Percentiles rank a stretch among this genome's conserved stretches.
These are phyloP conservation scores for Hyphantria cunea DNA, from an alignment of 1,140 invertebrate genomes.

Conservation along the genomic window DNA sequence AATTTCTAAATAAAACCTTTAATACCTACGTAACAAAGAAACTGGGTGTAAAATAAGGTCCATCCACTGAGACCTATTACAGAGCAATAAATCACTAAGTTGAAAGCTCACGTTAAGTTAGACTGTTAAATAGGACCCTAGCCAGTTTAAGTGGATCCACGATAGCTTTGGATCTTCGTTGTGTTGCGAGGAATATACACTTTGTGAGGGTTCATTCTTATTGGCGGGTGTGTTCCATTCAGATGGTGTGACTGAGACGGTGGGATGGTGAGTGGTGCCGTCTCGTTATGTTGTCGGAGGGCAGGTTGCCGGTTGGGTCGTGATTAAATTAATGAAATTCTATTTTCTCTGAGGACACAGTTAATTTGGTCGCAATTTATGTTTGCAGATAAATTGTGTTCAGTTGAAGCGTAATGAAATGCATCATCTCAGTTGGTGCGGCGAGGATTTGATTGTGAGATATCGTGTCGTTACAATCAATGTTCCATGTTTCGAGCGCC, in stretches of 20 bases:
- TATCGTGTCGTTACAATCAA: too few relatives aligned
- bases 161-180: neutral
- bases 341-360: conserved; percentile 39
- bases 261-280: conserved; percentile 10
- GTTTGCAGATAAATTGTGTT: conserved; percentile 22
- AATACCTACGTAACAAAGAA: conserved; percentile 20
- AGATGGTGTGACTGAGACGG: neutral
- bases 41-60: conserved; percentile 12
- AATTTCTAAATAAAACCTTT: conserved; percentile 26
- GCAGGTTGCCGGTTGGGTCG: conserved; percentile 29
- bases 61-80: conserved; percentile 16
- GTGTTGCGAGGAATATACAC: neutral
- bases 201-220: conserved; percentile 8
- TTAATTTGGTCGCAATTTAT: conserved; percentile 32
- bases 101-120: conserved; percentile 18
- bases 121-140: neutral
- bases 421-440: neutral
- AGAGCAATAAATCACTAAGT: conserved; percentile 13
- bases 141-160: conserved; percentile 1
- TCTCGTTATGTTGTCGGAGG: conserved; percentile 32
- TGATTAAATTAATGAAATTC: conserved; percentile 54
- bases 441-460: too few relatives aligned
- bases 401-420: conserved; percentile 22
- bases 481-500: too few relatives aligned
- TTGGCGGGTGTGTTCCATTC: conserved; percentile 22